phyloP scores from a whole-genome alignment of 2,797 vertebrate genomes.

The Crenichthys baileyi region DNA sequence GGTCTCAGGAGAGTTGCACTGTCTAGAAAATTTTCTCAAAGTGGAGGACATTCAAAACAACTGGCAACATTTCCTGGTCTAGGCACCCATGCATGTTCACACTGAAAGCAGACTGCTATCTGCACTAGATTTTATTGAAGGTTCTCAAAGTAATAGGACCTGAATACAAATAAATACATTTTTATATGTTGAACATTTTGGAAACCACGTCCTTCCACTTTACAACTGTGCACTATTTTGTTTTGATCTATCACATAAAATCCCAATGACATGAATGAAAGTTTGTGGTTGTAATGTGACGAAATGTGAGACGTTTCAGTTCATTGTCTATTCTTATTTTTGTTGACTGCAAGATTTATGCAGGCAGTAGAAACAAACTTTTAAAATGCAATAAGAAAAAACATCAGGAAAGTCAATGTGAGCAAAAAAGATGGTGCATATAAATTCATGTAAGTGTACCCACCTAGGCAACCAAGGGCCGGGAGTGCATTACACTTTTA shows the following conservation, averaged over 20 bases:
- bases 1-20: neutral
- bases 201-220: neutral
- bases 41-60: neutral
- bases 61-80: neutral
- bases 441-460: slow-evolving; percentile 27
- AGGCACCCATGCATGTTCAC: neutral
- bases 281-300: neutral
- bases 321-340: too few species aligned
- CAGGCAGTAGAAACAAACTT: neutral
- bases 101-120: neutral
- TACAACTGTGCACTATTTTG: neutral
- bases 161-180: neutral
- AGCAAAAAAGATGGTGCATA: slow-evolving; percentile 23
- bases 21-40: neutral
- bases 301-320: neutral
- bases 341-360: neutral
- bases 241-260: neutral
- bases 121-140: neutral
- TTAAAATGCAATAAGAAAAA: neutral
- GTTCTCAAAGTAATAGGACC: neutral
- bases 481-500: slow-evolving; percentile 33
- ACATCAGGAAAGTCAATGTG: neutral
- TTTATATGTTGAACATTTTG: neutral
- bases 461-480: slow-evolving; percentile 41
- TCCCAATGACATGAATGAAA: neutral